phyloP scores from a whole-genome alignment of 2,113 vertebrate genomes.

The Oryzias melastigma region DNA sequence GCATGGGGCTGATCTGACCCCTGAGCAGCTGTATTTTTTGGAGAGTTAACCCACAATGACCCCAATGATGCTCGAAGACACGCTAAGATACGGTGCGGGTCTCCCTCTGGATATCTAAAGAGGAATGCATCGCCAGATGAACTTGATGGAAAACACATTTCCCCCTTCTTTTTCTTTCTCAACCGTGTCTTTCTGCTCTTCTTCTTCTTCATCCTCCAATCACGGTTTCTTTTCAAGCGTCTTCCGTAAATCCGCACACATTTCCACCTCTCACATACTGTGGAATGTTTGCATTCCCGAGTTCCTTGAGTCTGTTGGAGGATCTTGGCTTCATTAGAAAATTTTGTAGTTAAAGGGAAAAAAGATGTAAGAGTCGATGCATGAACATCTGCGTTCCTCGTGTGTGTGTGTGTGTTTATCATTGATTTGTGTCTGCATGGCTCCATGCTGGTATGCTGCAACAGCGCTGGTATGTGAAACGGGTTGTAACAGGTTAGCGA shows the following conservation, averaged over 20 bases:
- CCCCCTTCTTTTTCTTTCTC: slow-evolving; percentile 11
- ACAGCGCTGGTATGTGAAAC: slow-evolving; percentile 59
- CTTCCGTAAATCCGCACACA: background rate
- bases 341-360: slow-evolving; percentile 1
- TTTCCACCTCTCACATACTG: background rate
- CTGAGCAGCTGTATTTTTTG: slow-evolving; percentile 11
- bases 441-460: slow-evolving; percentile 61
- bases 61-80: slow-evolving; percentile 29
- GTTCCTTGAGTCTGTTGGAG: slow-evolving; percentile 37
- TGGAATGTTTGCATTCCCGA: slow-evolving; percentile 46
- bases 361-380: background rate
- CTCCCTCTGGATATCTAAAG: slow-evolving; percentile 52
- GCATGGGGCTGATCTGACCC: slow-evolving; percentile 1
- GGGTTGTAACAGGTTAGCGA: slow-evolving; percentile 67
- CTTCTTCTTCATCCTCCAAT: slow-evolving; percentile 12
- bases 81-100: slow-evolving; percentile 30
- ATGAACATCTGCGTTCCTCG: background rate
- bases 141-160: slow-evolving; percentile 68
- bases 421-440: slow-evolving; percentile 27
- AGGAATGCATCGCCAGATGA: slow-evolving; percentile 70
- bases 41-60: slow-evolving; percentile 46
- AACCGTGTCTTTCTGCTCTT: slow-evolving; percentile 8
- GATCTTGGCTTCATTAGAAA: slow-evolving; percentile 4
- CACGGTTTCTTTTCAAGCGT: background rate
- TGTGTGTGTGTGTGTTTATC: slow-evolving; percentile 15